Evolutionary conservation across 2,797 vertebrate genomes (phyloP), one percentile per base, ranked within the genome.

Genomic region (Melanogrammus aeglefinus): DNA sequence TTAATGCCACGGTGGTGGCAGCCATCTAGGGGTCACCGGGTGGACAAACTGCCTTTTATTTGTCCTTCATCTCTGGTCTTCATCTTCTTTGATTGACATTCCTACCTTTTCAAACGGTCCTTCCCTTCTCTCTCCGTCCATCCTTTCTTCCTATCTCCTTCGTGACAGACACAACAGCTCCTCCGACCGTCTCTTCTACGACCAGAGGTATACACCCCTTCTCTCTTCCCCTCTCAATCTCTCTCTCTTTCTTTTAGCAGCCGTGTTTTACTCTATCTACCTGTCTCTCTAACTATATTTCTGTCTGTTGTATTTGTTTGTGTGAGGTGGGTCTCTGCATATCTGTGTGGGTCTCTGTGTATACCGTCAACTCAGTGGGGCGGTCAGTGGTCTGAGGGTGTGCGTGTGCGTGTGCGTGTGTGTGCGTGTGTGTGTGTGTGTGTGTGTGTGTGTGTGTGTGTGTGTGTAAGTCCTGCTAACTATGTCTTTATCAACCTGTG

Each of bases 181-280:
- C 57, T 29, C 18, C 29, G 74, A 79, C 79, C 27, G 73, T 71
- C 76, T 84, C 9, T 82, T 76, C 73, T 82, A 41, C 73, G 73
- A 13, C 82, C 75, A 83, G 72, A 80, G n/a, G 38, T 24, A 41
- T 73, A 86, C 41, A 82, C 81, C 75, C 79, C 77, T 77, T 81
- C 76, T 80, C 66, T 79, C 77, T 82, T 3, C 24, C 33, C 39
- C 36, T 41, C 18, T 41, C 35, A 36, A 36, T 36, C n/a, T 41
- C 18, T 44, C 36, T 44, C 77, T 84, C 71, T 74, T 18, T 74
- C 36, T 24, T 39, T 41, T 14, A 12, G 35, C 18, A 63, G 57
- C 3, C 47, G n/a, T 18, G 18, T n/a, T 39, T 12, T 24, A n/a
- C 4, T 73, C 16, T 36, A 41, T 41, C 13, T 73, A 33, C 12